Evolutionary conservation across 2,797 vertebrate species (phyloP).

Genomic region (Neoniphon sammara): DNA sequence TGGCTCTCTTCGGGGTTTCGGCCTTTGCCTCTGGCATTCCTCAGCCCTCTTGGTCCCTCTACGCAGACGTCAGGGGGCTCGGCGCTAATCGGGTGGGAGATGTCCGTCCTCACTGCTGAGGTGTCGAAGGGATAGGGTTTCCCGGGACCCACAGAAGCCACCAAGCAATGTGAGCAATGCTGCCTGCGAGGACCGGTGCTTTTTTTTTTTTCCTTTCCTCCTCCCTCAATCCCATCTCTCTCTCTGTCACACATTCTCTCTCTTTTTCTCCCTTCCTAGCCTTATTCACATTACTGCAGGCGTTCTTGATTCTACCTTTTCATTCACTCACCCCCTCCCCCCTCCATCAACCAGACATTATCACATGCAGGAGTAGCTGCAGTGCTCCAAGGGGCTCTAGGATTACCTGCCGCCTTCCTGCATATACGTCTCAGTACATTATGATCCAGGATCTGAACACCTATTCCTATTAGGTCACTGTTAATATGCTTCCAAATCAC

Average conservation of each 20-base stretch:
- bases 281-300: not conserved
- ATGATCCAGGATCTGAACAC: conserved; percentile 36
- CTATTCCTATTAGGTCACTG: conserved; percentile 45
- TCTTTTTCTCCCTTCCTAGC: not conserved
- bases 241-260: not conserved
- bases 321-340: conserved; percentile 4
- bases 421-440: conserved; percentile 47
- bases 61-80: conserved; percentile 30
- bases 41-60: not conserved
- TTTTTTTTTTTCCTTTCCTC: not conserved
- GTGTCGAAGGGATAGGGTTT: conserved; percentile 66
- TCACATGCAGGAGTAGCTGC: conserved; percentile 37
- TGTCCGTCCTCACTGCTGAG: conserved; percentile 66
- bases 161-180: conserved; percentile 42
- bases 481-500: conserved; percentile 61
- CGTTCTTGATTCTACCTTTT: not conserved
- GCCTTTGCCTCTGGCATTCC: conserved; percentile 9
- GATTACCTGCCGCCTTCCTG: conserved; percentile 66
- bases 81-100: conserved; percentile 64
- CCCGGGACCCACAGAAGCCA: conserved; percentile 57
- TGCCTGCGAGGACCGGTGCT: conserved; percentile 4
- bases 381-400: conserved; percentile 54
- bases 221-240: not conserved
- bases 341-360: conserved; percentile 31
- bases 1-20: conserved; percentile 16